A percentile compares a stretch with the other conserved stretches of the same genome.
Conservation (phyloP, 2,888 invertebrate genomes). For the Athalia circularis region DNA sequence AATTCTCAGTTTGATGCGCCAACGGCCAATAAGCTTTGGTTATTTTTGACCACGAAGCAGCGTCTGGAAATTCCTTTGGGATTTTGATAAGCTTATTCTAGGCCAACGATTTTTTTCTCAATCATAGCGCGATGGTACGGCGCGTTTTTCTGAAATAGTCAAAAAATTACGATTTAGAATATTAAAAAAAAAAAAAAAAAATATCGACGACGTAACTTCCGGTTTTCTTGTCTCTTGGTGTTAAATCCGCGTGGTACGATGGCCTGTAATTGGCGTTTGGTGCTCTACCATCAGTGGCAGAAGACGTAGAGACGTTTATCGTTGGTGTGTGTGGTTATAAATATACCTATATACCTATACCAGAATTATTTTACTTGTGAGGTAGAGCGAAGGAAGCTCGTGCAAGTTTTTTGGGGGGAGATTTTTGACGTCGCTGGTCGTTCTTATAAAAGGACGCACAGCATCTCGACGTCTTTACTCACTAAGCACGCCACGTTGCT, state of each 20-base stretch:
- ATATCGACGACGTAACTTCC: constrained; percentile 8
- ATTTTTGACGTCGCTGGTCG: constrained; percentile 49
- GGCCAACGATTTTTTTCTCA: too few species aligned
- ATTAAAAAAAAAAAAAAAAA: background rate
- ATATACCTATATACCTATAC: constrained; percentile 33
- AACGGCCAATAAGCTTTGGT: too few species aligned
- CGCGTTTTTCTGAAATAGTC: too few species aligned
- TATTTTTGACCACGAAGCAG: too few species aligned
- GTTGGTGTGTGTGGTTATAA: constrained; percentile 24
- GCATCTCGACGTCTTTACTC: constrained; percentile 64
- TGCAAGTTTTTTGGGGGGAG: constrained; percentile 37
- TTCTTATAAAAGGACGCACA: constrained; percentile 68
- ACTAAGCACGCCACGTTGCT: constrained; percentile 58
- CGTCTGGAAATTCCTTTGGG: too few species aligned
- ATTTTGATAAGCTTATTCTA: too few species aligned
- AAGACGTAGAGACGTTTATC: background rate
- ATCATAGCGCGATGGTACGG: too few species aligned
- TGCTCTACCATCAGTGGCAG: constrained; percentile 23
- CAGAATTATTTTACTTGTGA: constrained; percentile 29
- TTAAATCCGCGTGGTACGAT: constrained; percentile 27
- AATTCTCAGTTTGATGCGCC: too few species aligned
- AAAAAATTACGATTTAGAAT: too few species aligned
- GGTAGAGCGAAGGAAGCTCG: constrained; percentile 8
- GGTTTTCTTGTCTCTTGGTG: constrained; percentile 5
- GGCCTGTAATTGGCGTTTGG: constrained; percentile 24